phyloP scores from a whole-genome alignment of 2,113 vertebrate species.

The Corynorhinus townsendii region DNA sequence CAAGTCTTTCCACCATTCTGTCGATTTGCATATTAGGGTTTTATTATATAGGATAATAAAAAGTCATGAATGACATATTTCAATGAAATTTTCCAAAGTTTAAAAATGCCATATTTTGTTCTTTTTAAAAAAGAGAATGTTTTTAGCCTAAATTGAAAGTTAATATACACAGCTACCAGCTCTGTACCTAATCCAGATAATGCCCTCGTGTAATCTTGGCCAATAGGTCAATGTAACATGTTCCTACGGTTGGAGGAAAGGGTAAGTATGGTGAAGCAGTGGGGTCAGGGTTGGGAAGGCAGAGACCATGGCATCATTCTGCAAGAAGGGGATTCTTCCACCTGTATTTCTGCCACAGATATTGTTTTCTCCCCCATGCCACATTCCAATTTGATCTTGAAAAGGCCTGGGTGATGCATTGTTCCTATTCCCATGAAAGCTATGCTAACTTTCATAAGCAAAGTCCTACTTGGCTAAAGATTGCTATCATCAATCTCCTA shows the following conservation, averaged over 20 bases:
- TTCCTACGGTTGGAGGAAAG: background rate
- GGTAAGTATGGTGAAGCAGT: background rate
- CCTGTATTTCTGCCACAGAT: background rate
- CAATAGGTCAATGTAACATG: background rate
- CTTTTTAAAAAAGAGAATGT: background rate
- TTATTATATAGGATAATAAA: background rate
- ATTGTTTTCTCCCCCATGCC: background rate
- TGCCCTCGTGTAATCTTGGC: background rate
- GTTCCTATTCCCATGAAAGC: background rate
- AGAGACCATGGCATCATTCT: background rate
- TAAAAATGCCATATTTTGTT: background rate
- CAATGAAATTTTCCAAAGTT: background rate
- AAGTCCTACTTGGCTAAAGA: background rate
- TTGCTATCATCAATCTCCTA: background rate
- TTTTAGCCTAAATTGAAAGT: slow-evolving; percentile 1
- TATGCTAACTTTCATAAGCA: background rate
- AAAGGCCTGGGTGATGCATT: background rate
- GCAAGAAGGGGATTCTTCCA: background rate
- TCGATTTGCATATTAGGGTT: too few relatives aligned
- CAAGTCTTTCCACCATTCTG: too few relatives aligned
- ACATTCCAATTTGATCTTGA: background rate
- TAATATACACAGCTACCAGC: background rate
- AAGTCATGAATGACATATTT: background rate
- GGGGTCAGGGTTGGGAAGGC: background rate
- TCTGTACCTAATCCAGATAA: background rate